Conservation (phyloP, 2,888 invertebrate genomes). For the Stenchaetothrips biformis region DNA sequence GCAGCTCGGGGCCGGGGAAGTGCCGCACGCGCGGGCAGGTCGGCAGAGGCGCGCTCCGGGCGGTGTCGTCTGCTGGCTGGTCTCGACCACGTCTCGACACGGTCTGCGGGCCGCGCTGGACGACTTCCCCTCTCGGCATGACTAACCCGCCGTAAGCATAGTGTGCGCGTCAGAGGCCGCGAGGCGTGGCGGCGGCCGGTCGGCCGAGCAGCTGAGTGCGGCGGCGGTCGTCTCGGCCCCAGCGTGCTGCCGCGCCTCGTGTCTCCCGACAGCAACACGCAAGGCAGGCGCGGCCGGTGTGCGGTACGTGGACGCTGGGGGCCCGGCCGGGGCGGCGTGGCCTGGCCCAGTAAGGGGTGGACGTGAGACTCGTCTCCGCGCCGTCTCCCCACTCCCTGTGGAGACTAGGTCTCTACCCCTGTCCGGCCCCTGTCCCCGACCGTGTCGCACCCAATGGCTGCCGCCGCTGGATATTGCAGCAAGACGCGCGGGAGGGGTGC, state of each 20-base stretch:
- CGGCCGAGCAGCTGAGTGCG: slow-evolving; percentile 9
- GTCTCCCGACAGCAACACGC: not conserved
- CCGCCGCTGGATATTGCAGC: too few relatives aligned
- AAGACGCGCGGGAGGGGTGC: too few relatives aligned
- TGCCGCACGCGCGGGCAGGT: not conserved
- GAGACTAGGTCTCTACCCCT: too few relatives aligned
- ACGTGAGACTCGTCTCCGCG: too few relatives aligned
- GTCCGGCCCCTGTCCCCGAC: too few relatives aligned
- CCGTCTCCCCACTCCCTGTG: too few relatives aligned
- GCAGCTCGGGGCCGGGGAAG: not conserved
- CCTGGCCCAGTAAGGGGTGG: not conserved
- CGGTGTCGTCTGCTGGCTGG: not conserved
- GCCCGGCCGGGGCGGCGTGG: not conserved
- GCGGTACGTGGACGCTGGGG: not conserved
- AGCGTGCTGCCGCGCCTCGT: not conserved
- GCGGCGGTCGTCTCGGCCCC: not conserved
- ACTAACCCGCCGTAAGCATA: not conserved
- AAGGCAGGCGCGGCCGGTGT: not conserved
- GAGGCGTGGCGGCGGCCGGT: slow-evolving; percentile 24
- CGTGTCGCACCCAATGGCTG: too few relatives aligned
- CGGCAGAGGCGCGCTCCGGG: slow-evolving; percentile 21
- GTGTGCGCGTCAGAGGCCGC: slow-evolving; percentile 9
- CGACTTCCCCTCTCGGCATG: not conserved
- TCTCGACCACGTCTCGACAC: not conserved
- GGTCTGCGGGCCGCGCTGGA: not conserved